Percentiles rank a stretch among this genome's conserved stretches.
Evolutionary conservation across 1,140 invertebrate genomes (phyloP).

Genomic region (Dendrolimus punctatus): DNA sequence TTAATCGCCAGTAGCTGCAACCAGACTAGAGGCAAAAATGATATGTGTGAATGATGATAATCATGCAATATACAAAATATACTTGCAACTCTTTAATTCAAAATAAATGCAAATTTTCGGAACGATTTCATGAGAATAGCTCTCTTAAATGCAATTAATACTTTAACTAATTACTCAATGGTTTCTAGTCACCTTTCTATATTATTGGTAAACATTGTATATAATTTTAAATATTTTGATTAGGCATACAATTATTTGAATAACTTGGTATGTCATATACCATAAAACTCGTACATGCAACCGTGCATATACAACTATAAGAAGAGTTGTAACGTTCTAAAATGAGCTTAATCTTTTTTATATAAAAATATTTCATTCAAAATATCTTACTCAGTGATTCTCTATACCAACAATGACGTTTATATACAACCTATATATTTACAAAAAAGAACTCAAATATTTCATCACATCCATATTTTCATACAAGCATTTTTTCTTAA

Average conservation of each 20-base stretch:
- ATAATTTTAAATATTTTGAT: constrained; percentile 4
- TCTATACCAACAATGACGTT: constrained; percentile 49
- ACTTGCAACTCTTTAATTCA: constrained; percentile 6
- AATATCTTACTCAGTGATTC: constrained; percentile 45
- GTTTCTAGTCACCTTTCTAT: constrained; percentile 27
- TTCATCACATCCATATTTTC: too few relatives aligned
- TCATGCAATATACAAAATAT: constrained; percentile 30
- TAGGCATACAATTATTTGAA: not conserved
- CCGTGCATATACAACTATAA: too few relatives aligned
- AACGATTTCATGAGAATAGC: constrained; percentile 11
- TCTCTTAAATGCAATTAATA: constrained; percentile 12
- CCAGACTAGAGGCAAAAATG: constrained; percentile 20
- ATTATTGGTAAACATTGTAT: constrained; percentile 1
- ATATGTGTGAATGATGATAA: constrained; percentile 20
- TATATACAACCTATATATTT: constrained; percentile 49
- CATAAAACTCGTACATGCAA: too few relatives aligned
- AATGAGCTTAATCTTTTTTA: constrained; percentile 7
- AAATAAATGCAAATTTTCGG: constrained; percentile 28
- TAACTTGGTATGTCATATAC: too few relatives aligned
- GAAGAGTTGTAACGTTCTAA: too few relatives aligned
- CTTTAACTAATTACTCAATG: constrained; percentile 31
- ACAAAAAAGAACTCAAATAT: constrained; percentile 18
- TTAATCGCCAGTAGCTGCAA: constrained; percentile 26
- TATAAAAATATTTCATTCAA: constrained; percentile 66
- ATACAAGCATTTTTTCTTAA: too few relatives aligned